A percentile compares a stretch with the other conserved stretches of the same genome.
Conservation (phyloP, 2,113 vertebrate genomes). For the Myotis yumanensis region DNA sequence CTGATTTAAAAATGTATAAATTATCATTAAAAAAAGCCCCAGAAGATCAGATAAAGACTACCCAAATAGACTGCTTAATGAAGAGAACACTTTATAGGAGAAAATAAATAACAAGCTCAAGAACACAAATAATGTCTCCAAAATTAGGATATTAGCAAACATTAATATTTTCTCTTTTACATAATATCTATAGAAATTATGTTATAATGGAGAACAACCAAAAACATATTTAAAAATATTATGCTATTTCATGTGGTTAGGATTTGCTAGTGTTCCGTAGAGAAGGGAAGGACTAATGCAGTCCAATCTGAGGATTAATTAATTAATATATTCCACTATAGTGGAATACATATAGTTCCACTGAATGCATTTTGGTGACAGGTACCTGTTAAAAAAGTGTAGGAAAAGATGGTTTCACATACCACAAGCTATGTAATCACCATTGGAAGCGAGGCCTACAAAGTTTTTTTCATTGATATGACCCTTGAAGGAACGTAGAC, state of each 20-base stretch:
- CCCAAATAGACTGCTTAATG: background rate
- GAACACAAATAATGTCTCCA: background rate
- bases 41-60: slow-evolving; percentile 6
- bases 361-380: background rate
- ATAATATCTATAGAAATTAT: background rate
- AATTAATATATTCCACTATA: no score
- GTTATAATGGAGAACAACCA: background rate
- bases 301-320: background rate
- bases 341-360: background rate
- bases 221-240: background rate
- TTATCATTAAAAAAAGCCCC: background rate
- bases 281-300: background rate
- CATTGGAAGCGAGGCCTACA: slow-evolving; percentile 96
- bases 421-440: slow-evolving; percentile 99
- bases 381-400: background rate
- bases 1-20: slow-evolving; percentile 27
- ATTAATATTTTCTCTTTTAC: background rate
- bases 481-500: slow-evolving; percentile 98
- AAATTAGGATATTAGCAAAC: background rate
- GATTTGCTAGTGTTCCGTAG: background rate
- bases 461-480: slow-evolving; percentile 99
- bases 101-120: slow-evolving; percentile 18
- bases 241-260: background rate
- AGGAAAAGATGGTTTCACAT: slow-evolving; percentile 70
- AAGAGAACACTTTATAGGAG: background rate